Evolutionary conservation across 2,888 invertebrate genomes (phyloP).

Genomic region (Mimumesa dahlbomi): DNA sequence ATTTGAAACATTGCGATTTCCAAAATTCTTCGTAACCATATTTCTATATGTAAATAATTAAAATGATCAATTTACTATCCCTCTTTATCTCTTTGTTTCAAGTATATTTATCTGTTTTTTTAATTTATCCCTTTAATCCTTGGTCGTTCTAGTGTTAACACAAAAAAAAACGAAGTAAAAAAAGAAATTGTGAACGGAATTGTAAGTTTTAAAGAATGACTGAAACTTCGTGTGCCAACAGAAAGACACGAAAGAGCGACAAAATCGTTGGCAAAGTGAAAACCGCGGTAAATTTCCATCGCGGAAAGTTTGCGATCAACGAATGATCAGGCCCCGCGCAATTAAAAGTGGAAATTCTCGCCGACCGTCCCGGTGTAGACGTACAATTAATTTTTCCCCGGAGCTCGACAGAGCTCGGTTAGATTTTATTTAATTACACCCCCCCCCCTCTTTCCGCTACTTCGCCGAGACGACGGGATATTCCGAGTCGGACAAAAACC

Average conservation of each 20-base stretch:
- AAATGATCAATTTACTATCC: too few relatives aligned
- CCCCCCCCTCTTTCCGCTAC: constrained; percentile 21
- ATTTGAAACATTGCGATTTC: too few relatives aligned
- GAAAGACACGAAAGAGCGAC: not conserved
- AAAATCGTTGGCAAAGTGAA: not conserved
- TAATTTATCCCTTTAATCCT: too few relatives aligned
- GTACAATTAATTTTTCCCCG: constrained; percentile 65
- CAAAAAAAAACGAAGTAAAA: too few relatives aligned
- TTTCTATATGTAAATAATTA: too few relatives aligned
- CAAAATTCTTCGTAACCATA: too few relatives aligned
- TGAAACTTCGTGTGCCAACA: too few relatives aligned
- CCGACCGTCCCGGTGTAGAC: constrained; percentile 44
- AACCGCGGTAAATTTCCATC: not conserved
- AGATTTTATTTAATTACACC: constrained; percentile 67
- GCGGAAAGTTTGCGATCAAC: constrained; percentile 6
- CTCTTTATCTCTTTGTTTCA: too few relatives aligned
- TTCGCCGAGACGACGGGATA: constrained; percentile 41
- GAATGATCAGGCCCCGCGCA: constrained; percentile 51
- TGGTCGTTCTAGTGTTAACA: too few relatives aligned
- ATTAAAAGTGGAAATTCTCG: constrained; percentile 65
- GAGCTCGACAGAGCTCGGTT: constrained; percentile 52
- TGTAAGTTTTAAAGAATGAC: too few relatives aligned
- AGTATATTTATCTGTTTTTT: too few relatives aligned
- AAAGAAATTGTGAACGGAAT: not conserved
- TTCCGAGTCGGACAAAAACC: constrained; percentile 40